Conservation (phyloP, 1,140 invertebrate species). For the Sinonovacula constricta region DNA sequence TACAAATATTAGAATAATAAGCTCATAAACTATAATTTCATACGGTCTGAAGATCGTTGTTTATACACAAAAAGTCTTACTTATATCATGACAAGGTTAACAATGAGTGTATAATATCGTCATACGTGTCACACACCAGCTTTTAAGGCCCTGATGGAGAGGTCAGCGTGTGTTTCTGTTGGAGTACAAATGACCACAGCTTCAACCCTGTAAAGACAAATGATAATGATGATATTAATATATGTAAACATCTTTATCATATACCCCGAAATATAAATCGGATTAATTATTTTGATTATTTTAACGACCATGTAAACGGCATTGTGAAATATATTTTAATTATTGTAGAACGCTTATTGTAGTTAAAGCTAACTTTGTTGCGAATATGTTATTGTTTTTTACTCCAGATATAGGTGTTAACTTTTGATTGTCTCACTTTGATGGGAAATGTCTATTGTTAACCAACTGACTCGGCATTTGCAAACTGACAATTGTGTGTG, state of each 20-base stretch:
- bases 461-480: too few relatives aligned
- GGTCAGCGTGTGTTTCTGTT: slow-evolving; percentile 18
- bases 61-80: not conserved
- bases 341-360: not conserved
- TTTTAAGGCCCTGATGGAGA: slow-evolving; percentile 6
- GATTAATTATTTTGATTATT: not conserved
- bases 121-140: not conserved
- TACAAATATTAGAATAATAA: not conserved
- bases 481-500: too few relatives aligned
- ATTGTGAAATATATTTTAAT: not conserved
- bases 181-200: slow-evolving; percentile 25
- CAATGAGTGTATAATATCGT: not conserved
- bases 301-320: not conserved
- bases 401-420: not conserved
- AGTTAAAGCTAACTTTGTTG: not conserved
- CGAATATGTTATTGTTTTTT: too few relatives aligned
- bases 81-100: not conserved
- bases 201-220: not conserved
- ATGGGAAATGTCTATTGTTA: too few relatives aligned
- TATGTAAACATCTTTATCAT: not conserved
- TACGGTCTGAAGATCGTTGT: not conserved
- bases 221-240: not conserved
- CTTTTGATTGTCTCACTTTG: too few relatives aligned
- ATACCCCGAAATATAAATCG: too few relatives aligned
- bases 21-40: not conserved